A percentile compares a stretch with the other conserved stretches of the same genome.
These are phyloP conservation scores for Sthenelais limicola DNA, from an alignment of 2,888 invertebrate genomes.

Conservation along the genomic window DNA sequence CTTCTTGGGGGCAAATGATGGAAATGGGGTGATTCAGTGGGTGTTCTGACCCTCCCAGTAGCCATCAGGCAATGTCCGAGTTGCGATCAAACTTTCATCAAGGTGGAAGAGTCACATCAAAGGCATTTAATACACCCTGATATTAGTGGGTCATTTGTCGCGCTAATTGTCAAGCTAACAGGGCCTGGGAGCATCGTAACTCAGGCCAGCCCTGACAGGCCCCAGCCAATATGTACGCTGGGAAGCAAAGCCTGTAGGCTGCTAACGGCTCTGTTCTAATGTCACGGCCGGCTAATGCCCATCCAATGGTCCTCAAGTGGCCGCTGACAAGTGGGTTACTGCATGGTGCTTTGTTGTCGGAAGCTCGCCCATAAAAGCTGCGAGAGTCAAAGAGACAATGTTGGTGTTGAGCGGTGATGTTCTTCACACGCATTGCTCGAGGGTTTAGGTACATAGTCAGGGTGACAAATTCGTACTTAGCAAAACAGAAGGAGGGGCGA, in stretches of 20 bases:
- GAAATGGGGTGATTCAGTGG: no score
- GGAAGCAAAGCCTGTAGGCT: slow-evolving; percentile 14
- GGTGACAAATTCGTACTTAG: slow-evolving; percentile 29
- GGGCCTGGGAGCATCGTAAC: slow-evolving; percentile 25
- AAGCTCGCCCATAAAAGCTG: no score
- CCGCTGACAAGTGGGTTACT: neutral
- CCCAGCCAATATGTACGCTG: slow-evolving; percentile 34
- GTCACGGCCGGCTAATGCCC: neutral
- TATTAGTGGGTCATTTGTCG: slow-evolving; percentile 40
- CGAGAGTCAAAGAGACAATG: neutral
- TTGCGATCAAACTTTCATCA: slow-evolving; percentile 26
- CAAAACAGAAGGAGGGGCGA: neutral
- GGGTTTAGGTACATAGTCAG: neutral
- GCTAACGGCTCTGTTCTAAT: slow-evolving; percentile 12
- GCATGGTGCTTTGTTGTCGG: neutral
- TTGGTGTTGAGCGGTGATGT: neutral
- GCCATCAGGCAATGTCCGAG: no score
- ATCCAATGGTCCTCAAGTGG: slow-evolving; percentile 3
- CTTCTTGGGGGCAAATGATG: no score
- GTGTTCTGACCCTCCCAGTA: no score
- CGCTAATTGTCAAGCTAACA: slow-evolving; percentile 37
- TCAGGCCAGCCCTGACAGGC: neutral
- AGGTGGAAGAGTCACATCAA: slow-evolving; percentile 33
- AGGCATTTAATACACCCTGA: slow-evolving; percentile 39
- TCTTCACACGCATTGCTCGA: slow-evolving; percentile 19